Evolutionary conservation across 2,797 vertebrate species (phyloP).

Genomic region (Scolopax bukidnonensis): DNA sequence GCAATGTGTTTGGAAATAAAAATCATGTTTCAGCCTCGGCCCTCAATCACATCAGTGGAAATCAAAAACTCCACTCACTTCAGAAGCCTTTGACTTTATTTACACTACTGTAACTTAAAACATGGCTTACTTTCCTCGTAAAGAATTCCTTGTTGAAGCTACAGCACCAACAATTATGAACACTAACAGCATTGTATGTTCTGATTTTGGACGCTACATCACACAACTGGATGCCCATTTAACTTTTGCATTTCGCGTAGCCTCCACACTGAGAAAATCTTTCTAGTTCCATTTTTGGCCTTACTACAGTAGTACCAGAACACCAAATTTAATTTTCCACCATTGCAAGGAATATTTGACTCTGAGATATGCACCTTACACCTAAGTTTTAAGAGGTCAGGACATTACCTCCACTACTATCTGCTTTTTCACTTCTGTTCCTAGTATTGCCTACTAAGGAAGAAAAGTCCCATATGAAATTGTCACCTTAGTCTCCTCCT

Average conservation of each 20-base stretch:
- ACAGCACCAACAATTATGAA: not conserved
- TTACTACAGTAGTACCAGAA: not conserved
- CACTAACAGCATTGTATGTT: not conserved
- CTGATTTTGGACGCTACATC: not conserved
- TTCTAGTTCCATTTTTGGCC: not conserved
- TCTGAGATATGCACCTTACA: not conserved
- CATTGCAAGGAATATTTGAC: not conserved
- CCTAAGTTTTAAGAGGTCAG: not conserved
- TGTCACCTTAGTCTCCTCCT: not conserved
- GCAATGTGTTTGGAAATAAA: not conserved
- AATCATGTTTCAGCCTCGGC: not conserved
- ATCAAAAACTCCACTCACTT: not conserved
- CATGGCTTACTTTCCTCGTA: not conserved
- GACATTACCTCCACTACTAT: not conserved
- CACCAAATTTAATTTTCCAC: not conserved
- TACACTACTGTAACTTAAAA: not conserved
- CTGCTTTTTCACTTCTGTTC: not conserved
- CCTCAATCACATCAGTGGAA: not conserved
- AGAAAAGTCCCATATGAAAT: not conserved
- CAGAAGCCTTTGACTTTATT: conserved; percentile 2
- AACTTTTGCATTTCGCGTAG: not conserved
- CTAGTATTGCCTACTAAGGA: not conserved
- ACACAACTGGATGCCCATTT: not conserved
- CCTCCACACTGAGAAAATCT: not conserved
- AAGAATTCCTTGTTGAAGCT: not conserved